Evolutionary conservation across 2,113 vertebrate species (phyloP).

Genomic region (Psittacara wagleri): DNA sequence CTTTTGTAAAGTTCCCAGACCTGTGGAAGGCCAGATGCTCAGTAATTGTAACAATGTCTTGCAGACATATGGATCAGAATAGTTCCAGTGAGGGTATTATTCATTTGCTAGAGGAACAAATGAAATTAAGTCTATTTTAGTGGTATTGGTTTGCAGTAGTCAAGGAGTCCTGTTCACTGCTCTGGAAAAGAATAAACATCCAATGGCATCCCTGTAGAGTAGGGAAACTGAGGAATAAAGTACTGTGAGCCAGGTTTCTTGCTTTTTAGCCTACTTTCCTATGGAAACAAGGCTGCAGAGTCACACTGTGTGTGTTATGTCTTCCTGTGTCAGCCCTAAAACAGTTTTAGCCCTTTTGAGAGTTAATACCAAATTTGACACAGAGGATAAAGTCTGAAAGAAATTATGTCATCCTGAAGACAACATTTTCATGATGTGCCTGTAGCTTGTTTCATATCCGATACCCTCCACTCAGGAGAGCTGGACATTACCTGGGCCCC

Average conservation of each 20-base stretch:
- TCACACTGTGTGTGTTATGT: not conserved
- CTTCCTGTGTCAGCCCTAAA: not conserved
- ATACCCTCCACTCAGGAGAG: not conserved
- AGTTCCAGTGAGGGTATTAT: not conserved
- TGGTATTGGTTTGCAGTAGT: not conserved
- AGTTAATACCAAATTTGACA: not conserved
- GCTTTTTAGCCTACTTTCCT: not conserved
- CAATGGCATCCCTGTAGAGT: not conserved
- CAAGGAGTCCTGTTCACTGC: not conserved
- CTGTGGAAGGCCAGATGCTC: not conserved
- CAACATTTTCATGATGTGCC: not conserved
- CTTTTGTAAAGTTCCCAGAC: not conserved
- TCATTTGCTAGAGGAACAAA: conserved; percentile 6
- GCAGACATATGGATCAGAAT: not conserved
- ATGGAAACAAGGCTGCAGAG: not conserved
- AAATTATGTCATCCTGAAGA: not conserved
- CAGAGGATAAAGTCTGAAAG: not conserved
- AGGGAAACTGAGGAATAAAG: not conserved
- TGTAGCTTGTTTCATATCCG: not conserved
- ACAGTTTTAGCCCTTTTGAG: not conserved
- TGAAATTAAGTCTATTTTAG: not conserved
- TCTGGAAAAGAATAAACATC: not conserved
- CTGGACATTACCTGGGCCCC: not conserved
- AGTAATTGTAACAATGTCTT: not conserved
- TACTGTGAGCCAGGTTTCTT: not conserved